Evolutionary conservation across 2,113 vertebrate genomes (phyloP), one percentile per base, ranked within the genome.

Genomic region (Strix uralensis): DNA sequence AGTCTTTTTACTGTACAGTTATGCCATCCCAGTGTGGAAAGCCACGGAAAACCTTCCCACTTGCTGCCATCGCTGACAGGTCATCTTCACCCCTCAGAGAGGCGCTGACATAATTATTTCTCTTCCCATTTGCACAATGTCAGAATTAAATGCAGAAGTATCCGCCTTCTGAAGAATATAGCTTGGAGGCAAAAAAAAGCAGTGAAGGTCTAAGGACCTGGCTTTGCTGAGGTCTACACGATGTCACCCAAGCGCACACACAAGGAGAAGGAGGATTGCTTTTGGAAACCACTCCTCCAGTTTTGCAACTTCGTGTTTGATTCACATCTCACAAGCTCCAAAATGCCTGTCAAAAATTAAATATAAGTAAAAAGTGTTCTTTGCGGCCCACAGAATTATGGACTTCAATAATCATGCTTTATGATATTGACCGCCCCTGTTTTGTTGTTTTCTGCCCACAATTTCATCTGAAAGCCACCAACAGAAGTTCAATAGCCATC

Each of bases 401-500:
- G 4, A 4, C 29, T 54, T 40, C 14, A 42, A 13, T 38, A 52
- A 22, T 2, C 44, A 15, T 10, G 40, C 46, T 69, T 77, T 77
- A 32, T 1, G 12, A 11, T 16, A 15, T 6, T 52, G 47, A 15
- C 44, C 54, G 62, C 32, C 82, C 25, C 36, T 46, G 3, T n/a
- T 79, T 13, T 55, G 32, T 15, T 20, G 54, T 38, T 46, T 69
- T 81, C 47, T 90, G 52, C 27, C 52, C 58, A 54, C 0, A 2
- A 3, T 83, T 86, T 27, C 62, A 42, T 27, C 81, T 27, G 49
- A 36, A 65, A 89, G 54, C 18, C 81, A 51, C 38, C 19, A 1
- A 15, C 52, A 83, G 32, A 26, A 69, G 34, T 27, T 47, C 22
- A 3, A 4, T 9, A 2, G 0, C 38, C 0, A 1, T 3, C 42